These are phyloP conservation scores for Micromussa lordhowensis DNA, from an alignment of 92 coral and sea anemone genomes.

Conservation along the genomic window DNA sequence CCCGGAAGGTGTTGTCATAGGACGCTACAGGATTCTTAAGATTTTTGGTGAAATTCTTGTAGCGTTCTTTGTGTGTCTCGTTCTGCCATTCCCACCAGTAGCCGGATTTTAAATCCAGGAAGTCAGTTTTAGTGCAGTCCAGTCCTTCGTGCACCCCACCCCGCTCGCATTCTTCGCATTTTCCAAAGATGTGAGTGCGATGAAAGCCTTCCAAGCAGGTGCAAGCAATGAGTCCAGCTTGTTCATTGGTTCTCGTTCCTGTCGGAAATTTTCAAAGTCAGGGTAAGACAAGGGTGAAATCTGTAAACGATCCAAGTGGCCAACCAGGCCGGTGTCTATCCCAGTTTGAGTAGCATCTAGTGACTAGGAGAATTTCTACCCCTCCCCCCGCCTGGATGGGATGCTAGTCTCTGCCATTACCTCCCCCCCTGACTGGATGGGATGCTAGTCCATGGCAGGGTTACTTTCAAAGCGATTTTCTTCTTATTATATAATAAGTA, in stretches of 20 bases:
- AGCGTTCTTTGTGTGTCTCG: constrained; percentile 22
- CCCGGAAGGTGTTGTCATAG: constrained; percentile 22
- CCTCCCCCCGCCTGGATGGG: too few species aligned
- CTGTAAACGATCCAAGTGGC: too few species aligned
- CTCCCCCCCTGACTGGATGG: too few species aligned
- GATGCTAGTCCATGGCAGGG: too few species aligned
- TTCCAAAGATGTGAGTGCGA: constrained; percentile 28
- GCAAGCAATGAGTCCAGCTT: constrained; percentile 23
- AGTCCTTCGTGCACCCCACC: not conserved
- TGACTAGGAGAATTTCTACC: too few species aligned
- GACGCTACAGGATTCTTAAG: not conserved
- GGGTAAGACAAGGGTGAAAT: too few species aligned
- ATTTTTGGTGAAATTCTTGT: constrained; percentile 16
- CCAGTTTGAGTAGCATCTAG: too few species aligned
- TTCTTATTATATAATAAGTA: too few species aligned
- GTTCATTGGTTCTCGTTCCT: constrained; percentile 22
- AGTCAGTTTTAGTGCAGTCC: constrained; percentile 11
- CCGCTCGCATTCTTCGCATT: constrained; percentile 18
- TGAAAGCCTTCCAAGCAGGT: constrained; percentile 31
- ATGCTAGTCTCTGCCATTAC: too few species aligned
- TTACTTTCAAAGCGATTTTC: too few species aligned
- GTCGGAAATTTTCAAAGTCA: not conserved
- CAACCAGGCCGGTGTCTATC: too few species aligned
- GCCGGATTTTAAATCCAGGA: constrained; percentile 10
- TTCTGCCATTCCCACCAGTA: constrained; percentile 46